phyloP scores from a whole-genome alignment of 2,888 invertebrate species.

The Agrypnus murinus region DNA sequence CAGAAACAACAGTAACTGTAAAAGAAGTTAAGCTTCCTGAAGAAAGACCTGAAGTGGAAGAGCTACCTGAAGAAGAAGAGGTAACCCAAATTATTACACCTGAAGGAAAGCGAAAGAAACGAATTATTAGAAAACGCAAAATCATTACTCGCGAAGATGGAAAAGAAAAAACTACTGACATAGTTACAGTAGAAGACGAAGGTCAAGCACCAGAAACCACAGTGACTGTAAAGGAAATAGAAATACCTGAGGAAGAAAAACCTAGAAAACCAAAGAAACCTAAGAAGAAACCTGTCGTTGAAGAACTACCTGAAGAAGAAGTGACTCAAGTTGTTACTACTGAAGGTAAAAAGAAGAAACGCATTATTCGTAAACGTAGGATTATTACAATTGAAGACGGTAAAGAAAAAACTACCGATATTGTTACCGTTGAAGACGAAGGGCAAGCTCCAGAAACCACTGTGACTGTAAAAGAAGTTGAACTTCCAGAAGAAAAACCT shows the following conservation, averaged over 20 bases:
- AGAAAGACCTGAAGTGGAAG: constrained; percentile 69
- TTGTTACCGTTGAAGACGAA: constrained; percentile 61
- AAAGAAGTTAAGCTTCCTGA: constrained; percentile 57
- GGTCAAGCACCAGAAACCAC: constrained; percentile 63
- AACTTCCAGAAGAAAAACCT: constrained; percentile 68
- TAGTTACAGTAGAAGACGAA: constrained; percentile 63
- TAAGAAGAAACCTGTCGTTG: constrained; percentile 48
- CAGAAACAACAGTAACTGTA: constrained; percentile 62
- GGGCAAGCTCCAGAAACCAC: constrained; percentile 57
- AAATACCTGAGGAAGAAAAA: constrained; percentile 54
- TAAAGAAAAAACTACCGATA: constrained; percentile 61
- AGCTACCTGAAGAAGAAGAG: constrained; percentile 66
- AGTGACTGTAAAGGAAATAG: constrained; percentile 57
- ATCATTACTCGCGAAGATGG: constrained; percentile 64
- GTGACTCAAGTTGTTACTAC: constrained; percentile 58
- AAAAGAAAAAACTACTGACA: constrained; percentile 60
- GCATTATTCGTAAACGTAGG: constrained; percentile 67
- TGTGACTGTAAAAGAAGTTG: constrained; percentile 48
- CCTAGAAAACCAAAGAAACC: constrained; percentile 54
- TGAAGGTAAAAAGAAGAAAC: constrained; percentile 54
- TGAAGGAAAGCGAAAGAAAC: constrained; percentile 61
- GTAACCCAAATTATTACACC: constrained; percentile 41
- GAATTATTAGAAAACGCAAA: constrained; percentile 63
- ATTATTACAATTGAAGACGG: constrained; percentile 58
- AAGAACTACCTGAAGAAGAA: constrained; percentile 54